Evolutionary conservation across 2,888 invertebrate genomes (phyloP), one percentile per base, ranked within the genome.

Genomic region (Gisinianus flammeolus): DNA sequence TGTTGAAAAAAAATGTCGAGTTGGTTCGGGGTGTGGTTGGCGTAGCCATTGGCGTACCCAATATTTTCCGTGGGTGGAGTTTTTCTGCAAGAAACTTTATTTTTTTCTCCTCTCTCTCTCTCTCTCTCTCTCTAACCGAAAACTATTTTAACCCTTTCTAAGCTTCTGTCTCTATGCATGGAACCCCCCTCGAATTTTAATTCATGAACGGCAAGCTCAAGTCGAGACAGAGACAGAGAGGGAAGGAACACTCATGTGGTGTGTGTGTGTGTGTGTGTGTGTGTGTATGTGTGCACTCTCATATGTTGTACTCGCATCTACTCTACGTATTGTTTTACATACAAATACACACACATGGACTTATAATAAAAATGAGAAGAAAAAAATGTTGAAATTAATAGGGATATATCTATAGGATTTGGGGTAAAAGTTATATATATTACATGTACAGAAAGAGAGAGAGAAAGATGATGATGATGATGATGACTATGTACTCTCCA

Each of bases 11-110:
- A 70, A 58, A 77, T 71, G 70, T 77, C 62, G 77, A 77, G 62
- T 62, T 62, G 62, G 62, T 62, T 62, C 62, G 62, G 77, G 77
- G 77, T 77, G 77, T 77, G 77, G 77, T 77, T 77, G 62, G 58
- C 70, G 31, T 77, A 62, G 70, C 77, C 69, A 77, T 77, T 77
- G 77, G 77, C 77, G 77, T 77, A 77, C 77, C 62, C 77, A 70
- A 70, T 70, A 70, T 77, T 77, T 77, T 77, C 77, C 77, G 77
- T 77, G 77, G 77, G 77, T 77, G 77, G 77, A 77, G 77, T 77
- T 77, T 77, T 77, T 77, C 70, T 77, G 58, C 54, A 69, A 77
- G 64, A 74, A 64, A 64, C 64, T 35, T 35, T 16, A 5, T 26
- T 74, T 74, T 74, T 74, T 73, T 54, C 35, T 73, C 35, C 62